These are phyloP conservation scores for Cosmia pyralina DNA, from an alignment of 2,888 invertebrate genomes.

Conservation along the genomic window DNA sequence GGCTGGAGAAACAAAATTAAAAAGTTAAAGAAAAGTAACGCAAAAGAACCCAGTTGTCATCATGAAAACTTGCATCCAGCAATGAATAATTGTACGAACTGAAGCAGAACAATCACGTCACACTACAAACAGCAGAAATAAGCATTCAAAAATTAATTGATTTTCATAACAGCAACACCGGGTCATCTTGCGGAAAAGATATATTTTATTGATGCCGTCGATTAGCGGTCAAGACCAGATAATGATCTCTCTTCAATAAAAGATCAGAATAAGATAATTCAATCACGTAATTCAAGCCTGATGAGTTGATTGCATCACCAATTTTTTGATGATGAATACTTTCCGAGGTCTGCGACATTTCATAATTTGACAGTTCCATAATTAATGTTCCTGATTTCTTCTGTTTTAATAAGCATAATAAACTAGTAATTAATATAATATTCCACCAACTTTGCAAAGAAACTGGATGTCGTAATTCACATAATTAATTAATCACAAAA, in stretches of 20 bases:
- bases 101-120: background rate
- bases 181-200: background rate
- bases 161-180: background rate
- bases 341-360: conserved; percentile 4
- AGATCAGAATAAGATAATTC: conserved; percentile 12
- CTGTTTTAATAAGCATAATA: conserved; percentile 12
- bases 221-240: conserved; percentile 5
- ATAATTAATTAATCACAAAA: conserved; percentile 35
- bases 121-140: no score
- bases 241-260: background rate
- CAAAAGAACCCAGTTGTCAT: background rate
- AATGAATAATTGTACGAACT: background rate
- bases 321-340: conserved; percentile 8
- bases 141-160: background rate
- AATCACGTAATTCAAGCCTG: background rate
- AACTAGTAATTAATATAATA: conserved; percentile 32
- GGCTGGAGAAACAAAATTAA: background rate
- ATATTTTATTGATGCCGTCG: background rate
- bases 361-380: conserved; percentile 3
- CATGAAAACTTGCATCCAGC: background rate
- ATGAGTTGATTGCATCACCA: conserved; percentile 17
- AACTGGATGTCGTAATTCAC: conserved; percentile 35
- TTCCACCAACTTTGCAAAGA: conserved; percentile 17
- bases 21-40: background rate
- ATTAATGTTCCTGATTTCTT: conserved; percentile 25